A percentile compares a stretch with the other conserved stretches of the same genome.
Evolutionary conservation across 2,888 invertebrate genomes (phyloP).

Genomic region (Opisthograptis luteolata): DNA sequence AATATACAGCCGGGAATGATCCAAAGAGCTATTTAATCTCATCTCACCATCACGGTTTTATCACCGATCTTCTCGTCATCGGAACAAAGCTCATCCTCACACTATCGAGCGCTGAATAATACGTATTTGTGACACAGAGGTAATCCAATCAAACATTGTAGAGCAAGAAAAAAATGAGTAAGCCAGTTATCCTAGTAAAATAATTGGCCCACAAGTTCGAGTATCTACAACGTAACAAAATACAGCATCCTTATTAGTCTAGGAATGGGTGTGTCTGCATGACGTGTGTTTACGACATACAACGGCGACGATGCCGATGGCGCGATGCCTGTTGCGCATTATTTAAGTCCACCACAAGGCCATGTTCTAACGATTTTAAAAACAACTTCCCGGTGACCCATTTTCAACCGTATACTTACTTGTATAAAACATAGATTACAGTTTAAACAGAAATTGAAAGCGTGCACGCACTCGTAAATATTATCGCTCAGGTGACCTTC

Average conservation of each 20-base stretch:
- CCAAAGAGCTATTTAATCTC: too few relatives aligned
- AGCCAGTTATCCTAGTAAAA: too few relatives aligned
- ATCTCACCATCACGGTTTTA: too few relatives aligned
- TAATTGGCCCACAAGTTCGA: slow-evolving; percentile 32
- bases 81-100: too few relatives aligned
- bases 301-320: slow-evolving; percentile 47
- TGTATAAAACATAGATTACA: slow-evolving; percentile 47
- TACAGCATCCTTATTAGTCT: slow-evolving; percentile 71
- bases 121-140: too few relatives aligned
- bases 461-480: slow-evolving; percentile 54
- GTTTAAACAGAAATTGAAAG: slow-evolving; percentile 32
- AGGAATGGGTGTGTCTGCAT: slow-evolving; percentile 81
- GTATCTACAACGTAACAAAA: slow-evolving; percentile 49
- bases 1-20: too few relatives aligned
- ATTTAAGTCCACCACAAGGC: slow-evolving; percentile 70
- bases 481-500: slow-evolving; percentile 66
- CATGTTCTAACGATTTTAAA: slow-evolving; percentile 54
- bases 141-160: too few relatives aligned
- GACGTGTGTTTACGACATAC: slow-evolving; percentile 67
- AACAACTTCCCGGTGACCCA: slow-evolving; percentile 47
- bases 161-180: too few relatives aligned
- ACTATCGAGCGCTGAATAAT: too few relatives aligned
- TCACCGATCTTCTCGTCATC: too few relatives aligned
- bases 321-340: slow-evolving; percentile 71
- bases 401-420: slow-evolving; percentile 58